A percentile compares a stretch with the other conserved stretches of the same genome.
These are phyloP conservation scores for Sisyra terminalis DNA, from an alignment of 2,888 invertebrate genomes.

Conservation along the genomic window DNA sequence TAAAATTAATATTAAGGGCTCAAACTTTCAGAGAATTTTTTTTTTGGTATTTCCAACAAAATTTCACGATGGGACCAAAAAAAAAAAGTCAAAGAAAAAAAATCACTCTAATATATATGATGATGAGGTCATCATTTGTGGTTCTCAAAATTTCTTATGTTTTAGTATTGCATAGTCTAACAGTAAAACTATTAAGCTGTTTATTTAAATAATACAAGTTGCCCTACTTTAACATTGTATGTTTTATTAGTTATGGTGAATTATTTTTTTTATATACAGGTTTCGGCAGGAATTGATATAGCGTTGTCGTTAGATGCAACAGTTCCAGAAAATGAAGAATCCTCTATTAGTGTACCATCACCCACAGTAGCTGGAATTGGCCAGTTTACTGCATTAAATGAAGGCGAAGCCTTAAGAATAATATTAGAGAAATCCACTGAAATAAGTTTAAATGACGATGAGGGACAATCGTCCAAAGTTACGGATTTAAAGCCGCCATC, in stretches of 20 bases:
- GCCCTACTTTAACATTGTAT: too few species aligned
- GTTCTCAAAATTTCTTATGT: too few species aligned
- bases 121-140: too few species aligned
- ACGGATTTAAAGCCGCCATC: conserved; percentile 13
- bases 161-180: too few species aligned
- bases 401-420: conserved; percentile 55
- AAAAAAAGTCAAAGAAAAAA: too few species aligned
- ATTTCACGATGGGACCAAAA: too few species aligned
- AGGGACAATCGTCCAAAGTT: conserved; percentile 12
- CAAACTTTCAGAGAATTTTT: too few species aligned
- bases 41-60: too few species aligned
- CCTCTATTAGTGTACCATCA: conserved; percentile 25
- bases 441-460: conserved; percentile 10
- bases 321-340: conserved; percentile 19
- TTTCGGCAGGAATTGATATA: conserved; percentile 62
- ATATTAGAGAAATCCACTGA: conserved; percentile 37
- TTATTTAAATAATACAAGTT: too few species aligned
- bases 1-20: too few species aligned
- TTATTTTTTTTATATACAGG: conserved; percentile 20
- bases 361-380: conserved; percentile 30
- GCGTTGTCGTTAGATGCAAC: conserved; percentile 33
- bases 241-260: conserved; percentile 4
- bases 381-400: conserved; percentile 37
- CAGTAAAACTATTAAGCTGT: too few species aligned
- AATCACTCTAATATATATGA: too few species aligned